Conservation (phyloP, 2,888 invertebrate genomes). For the Chalcosyrphus nemorum region DNA sequence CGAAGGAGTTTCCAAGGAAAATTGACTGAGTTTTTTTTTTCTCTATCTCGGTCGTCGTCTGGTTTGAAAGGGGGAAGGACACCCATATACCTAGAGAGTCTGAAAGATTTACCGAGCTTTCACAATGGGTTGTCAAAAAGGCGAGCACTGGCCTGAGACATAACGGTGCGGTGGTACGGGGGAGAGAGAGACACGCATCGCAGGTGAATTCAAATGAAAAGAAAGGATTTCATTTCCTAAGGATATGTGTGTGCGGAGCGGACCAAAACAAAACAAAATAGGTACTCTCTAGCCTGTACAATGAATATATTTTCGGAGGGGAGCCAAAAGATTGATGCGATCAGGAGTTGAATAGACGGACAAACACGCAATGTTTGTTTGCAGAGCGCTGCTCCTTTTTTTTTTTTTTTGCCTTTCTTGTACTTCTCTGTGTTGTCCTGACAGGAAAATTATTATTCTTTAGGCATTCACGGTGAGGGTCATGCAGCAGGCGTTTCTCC, state of each 20-base stretch:
- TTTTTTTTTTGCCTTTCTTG: background rate
- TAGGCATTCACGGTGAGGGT: conserved; percentile 62
- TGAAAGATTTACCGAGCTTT: conserved; percentile 58
- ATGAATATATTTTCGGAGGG: conserved; percentile 39
- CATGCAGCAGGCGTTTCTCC: conserved; percentile 42
- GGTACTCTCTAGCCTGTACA: no score
- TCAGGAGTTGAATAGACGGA: conserved; percentile 68
- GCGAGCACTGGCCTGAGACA: no score
- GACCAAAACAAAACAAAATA: background rate
- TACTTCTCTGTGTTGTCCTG: conserved; percentile 14
- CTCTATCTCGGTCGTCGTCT: no score
- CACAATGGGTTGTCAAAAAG: conserved; percentile 37
- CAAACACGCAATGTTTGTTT: conserved; percentile 71
- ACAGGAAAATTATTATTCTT: conserved; percentile 61
- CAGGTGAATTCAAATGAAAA: conserved; percentile 57
- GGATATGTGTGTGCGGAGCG: conserved; percentile 19
- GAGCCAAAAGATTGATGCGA: conserved; percentile 69
- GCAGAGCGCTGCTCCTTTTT: conserved; percentile 52
- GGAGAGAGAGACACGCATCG: background rate
- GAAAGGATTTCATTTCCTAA: conserved; percentile 48
- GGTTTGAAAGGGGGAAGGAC: conserved; percentile 9
- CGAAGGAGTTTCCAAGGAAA: conserved; percentile 15
- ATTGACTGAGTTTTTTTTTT: conserved; percentile 15
- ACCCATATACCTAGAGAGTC: conserved; percentile 12
- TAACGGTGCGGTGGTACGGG: no score